A percentile compares a stretch with the other conserved stretches of the same genome.
These are phyloP conservation scores for Amiota communis DNA, from an alignment of 2,888 invertebrate genomes.

Conservation along the genomic window DNA sequence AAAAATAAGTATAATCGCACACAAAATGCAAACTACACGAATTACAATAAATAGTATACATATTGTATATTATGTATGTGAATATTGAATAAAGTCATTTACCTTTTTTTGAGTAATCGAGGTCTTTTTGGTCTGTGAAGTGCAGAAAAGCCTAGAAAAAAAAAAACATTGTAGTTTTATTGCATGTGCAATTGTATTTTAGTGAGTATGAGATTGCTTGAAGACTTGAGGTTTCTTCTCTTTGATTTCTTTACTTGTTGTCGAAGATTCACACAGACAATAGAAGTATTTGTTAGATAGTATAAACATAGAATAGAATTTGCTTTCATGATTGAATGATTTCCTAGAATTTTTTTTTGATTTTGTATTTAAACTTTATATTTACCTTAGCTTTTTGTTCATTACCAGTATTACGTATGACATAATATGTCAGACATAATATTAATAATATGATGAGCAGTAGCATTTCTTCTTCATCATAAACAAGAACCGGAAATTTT, in stretches of 20 bases:
- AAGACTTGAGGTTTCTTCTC: no score
- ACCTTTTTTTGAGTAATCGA: conserved; percentile 19
- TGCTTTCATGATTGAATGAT: no score
- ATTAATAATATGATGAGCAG: no score
- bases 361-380: no score
- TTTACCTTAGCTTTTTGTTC: not conserved
- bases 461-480: conserved; percentile 9
- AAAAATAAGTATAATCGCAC: conserved; percentile 11
- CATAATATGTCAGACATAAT: conserved; percentile 8
- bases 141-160: not conserved
- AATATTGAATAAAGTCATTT: conserved; percentile 30
- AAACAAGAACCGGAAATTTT: conserved; percentile 36
- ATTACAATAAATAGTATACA: not conserved
- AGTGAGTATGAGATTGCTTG: no score
- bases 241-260: no score
- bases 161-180: no score
- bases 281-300: no score
- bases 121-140: not conserved
- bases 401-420: conserved; percentile 9
- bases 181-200: no score
- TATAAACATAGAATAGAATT: no score
- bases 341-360: no score
- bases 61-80: conserved; percentile 2
- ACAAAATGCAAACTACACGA: conserved; percentile 17
- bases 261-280: no score